Evolutionary conservation across 2,113 vertebrate species (phyloP).

Genomic region (Amphilophus citrinellus): DNA sequence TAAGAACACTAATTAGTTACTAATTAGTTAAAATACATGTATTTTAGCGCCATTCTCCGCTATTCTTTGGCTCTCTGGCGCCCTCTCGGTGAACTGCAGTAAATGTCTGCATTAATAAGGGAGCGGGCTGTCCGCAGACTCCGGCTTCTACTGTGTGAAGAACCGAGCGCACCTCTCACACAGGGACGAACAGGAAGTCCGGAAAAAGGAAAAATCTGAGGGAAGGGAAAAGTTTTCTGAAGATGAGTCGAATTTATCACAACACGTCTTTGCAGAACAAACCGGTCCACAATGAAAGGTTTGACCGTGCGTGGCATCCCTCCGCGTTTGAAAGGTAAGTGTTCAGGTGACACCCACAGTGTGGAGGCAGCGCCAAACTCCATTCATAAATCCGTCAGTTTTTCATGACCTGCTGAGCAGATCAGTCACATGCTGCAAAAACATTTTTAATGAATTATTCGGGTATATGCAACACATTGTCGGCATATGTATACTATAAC

Average conservation of each 20-base stretch:
- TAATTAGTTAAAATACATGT: not conserved
- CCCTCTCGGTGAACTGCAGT: not conserved
- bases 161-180: conserved; percentile 47
- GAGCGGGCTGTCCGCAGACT: not conserved
- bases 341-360: not conserved
- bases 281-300: conserved; percentile 81
- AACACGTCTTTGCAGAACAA: conserved; percentile 83
- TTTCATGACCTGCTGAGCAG: accelerated
- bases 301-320: conserved; percentile 76
- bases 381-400: accelerated
- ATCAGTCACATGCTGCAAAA: accelerated
- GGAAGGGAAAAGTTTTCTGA: not conserved
- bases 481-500: too few relatives aligned
- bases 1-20: not conserved
- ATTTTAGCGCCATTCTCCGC: not conserved
- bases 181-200: conserved; percentile 60
- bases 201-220: conserved; percentile 17
- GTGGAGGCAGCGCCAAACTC: not conserved
- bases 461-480: not conserved
- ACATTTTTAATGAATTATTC: accelerated
- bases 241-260: conserved; percentile 88
- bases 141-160: accelerated
- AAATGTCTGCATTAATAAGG: not conserved
- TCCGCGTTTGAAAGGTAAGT: conserved; percentile 81
- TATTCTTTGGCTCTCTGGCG: not conserved